Evolutionary conservation across 2,113 vertebrate genomes (phyloP).

Genomic region (Macroglossus sobrinus): DNA sequence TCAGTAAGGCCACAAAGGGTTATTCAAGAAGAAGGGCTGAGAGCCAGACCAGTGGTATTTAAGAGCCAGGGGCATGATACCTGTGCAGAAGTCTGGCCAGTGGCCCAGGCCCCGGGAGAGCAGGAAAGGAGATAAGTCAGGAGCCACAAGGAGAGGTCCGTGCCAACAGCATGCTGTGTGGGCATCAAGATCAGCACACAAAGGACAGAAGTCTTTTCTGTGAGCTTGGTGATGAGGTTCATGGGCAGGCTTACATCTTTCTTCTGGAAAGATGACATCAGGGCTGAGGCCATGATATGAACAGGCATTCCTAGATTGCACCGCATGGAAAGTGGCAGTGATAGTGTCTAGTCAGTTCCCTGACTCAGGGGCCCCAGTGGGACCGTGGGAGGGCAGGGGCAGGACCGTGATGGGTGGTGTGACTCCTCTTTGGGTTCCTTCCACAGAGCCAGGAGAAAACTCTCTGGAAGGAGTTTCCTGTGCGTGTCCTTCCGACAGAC

Average conservation of each 20-base stretch:
- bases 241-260: constrained; percentile 12
- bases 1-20: background rate
- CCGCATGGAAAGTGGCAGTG: constrained; percentile 21
- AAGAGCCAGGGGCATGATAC: background rate
- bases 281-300: background rate
- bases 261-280: constrained; percentile 66
- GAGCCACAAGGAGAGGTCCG: background rate
- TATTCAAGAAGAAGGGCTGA: background rate
- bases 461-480: constrained; percentile 36
- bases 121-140: background rate
- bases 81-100: background rate
- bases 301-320: constrained; percentile 71
- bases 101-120: background rate
- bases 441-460: background rate
- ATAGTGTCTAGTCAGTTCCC: background rate
- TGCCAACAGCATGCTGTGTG: fast-evolving
- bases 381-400: background rate
- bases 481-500: background rate
- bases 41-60: background rate
- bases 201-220: background rate
- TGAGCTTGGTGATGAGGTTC: background rate
- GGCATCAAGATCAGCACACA: fast-evolving
- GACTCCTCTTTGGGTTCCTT: background rate
- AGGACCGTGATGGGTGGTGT: background rate
- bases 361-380: constrained; percentile 53